Evolutionary conservation across 2,797 vertebrate species (phyloP).

Genomic region (Muscicapa comitata): DNA sequence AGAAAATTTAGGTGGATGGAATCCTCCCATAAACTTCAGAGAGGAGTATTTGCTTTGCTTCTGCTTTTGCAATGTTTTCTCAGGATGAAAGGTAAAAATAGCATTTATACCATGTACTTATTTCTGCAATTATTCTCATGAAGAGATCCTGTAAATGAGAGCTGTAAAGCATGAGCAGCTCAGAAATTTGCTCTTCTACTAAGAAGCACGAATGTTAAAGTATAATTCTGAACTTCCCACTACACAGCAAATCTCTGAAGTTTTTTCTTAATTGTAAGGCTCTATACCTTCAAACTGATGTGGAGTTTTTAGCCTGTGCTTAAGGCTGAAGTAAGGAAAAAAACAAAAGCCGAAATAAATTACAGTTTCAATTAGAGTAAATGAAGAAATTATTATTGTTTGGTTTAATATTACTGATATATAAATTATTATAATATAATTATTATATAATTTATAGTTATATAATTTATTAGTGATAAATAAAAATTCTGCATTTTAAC

Average conservation of each 20-base stretch:
- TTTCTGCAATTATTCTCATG: not conserved
- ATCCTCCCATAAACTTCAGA: not conserved
- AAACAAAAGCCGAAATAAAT: not conserved
- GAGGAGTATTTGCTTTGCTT: not conserved
- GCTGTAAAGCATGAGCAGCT: not conserved
- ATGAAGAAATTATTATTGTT: constrained; percentile 8
- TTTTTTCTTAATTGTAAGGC: not conserved
- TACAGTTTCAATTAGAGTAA: constrained; percentile 36
- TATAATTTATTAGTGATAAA: not conserved
- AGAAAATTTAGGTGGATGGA: not conserved
- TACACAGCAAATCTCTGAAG: not conserved
- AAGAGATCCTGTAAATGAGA: not conserved
- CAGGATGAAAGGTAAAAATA: not conserved
- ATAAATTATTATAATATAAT: not conserved
- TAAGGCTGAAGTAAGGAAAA: not conserved
- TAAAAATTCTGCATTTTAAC: not conserved
- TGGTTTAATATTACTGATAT: not conserved
- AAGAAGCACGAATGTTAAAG: not conserved
- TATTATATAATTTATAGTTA: too few species aligned
- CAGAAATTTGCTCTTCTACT: not conserved
- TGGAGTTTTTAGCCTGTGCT: constrained; percentile 9
- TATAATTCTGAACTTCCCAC: not conserved
- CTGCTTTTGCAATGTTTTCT: not conserved
- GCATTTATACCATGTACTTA: not conserved
- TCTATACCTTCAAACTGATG: not conserved